Conservation (phyloP, 2,797 vertebrate genomes). For the Acropternis orthonyx region DNA sequence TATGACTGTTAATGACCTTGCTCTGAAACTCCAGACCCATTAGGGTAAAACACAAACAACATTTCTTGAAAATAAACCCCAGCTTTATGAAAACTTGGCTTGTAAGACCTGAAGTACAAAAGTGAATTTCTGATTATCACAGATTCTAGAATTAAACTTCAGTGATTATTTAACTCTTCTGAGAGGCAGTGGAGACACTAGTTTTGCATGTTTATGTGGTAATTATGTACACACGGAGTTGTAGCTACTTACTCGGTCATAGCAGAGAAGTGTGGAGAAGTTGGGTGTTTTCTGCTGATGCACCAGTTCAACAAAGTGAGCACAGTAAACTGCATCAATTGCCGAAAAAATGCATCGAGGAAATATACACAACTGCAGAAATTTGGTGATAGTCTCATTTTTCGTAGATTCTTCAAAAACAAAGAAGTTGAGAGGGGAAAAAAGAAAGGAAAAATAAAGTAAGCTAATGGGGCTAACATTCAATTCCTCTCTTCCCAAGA, state of each 20-base stretch:
- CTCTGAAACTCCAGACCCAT: neutral
- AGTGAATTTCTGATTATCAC: neutral
- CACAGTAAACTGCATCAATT: conserved; percentile 97
- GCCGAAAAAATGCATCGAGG: conserved; percentile 98
- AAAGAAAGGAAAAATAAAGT: neutral
- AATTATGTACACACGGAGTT: neutral
- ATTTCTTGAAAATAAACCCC: neutral
- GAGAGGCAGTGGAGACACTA: neutral
- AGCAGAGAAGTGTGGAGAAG: conserved; percentile 98
- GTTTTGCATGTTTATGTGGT: neutral
- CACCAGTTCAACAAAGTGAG: conserved; percentile 96
- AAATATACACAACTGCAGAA: conserved; percentile 97
- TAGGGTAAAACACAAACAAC: neutral
- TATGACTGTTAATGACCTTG: neutral
- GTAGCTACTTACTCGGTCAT: conserved; percentile 88
- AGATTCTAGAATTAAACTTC: neutral
- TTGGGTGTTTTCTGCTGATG: conserved; percentile 98
- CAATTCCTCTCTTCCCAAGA: neutral
- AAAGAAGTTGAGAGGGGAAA: conserved; percentile 12
- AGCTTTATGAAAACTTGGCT: neutral
- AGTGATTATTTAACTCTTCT: neutral
- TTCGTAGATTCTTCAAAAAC: conserved; percentile 90
- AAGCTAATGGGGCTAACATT: neutral
- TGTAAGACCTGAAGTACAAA: neutral
- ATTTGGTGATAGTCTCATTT: conserved; percentile 99